phyloP scores from a whole-genome alignment of 2,113 vertebrate species.

The Sciurus niger region DNA sequence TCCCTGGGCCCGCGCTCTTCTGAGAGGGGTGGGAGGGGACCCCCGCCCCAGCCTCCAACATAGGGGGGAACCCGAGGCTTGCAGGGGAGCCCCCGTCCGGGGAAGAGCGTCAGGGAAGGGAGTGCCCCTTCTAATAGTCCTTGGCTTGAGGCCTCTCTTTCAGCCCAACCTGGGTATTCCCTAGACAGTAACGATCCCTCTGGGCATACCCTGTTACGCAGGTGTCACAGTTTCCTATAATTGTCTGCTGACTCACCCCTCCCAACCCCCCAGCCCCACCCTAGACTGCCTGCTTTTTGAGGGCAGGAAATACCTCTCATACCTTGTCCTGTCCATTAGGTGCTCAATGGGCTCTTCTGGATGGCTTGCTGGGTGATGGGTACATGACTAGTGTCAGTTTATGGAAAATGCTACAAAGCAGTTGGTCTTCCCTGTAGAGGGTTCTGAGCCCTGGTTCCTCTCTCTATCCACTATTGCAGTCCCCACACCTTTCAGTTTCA shows the following conservation, averaged over 20 bases:
- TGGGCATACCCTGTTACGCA: neutral
- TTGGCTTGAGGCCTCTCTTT: neutral
- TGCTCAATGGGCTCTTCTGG: neutral
- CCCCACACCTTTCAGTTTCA: neutral
- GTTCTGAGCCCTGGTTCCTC: neutral
- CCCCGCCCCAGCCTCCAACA: neutral
- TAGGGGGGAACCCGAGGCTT: neutral
- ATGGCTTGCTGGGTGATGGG: neutral
- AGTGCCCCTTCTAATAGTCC: neutral
- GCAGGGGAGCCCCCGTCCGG: neutral
- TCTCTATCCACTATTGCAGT: neutral
- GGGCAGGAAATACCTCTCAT: slow-evolving; percentile 49
- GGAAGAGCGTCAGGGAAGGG: neutral
- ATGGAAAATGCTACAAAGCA: neutral
- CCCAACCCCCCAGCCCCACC: neutral
- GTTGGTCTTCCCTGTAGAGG: neutral
- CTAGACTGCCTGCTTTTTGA: slow-evolving; percentile 64
- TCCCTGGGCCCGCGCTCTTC: slow-evolving; percentile 70
- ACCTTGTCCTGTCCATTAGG: neutral
- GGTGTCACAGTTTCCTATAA: neutral
- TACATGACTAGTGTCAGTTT: neutral
- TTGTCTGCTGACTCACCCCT: slow-evolving; percentile 53
- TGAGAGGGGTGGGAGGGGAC: neutral
- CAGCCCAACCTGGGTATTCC: neutral
- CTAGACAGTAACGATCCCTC: neutral